Evolutionary conservation across 2,113 vertebrate genomes (phyloP).

Genomic region (Rostratula benghalensis): DNA sequence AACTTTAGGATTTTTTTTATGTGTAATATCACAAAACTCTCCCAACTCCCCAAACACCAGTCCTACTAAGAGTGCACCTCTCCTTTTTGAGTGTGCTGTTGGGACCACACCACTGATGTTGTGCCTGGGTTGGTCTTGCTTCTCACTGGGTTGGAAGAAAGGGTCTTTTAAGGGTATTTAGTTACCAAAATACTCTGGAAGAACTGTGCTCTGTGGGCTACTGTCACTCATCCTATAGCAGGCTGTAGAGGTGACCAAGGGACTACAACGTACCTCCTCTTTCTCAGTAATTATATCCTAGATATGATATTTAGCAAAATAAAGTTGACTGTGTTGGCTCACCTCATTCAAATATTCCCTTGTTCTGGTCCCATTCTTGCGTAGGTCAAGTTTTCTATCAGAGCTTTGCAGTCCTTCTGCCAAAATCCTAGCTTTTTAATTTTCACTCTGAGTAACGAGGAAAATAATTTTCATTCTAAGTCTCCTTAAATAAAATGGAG

Average conservation of each 20-base stretch:
- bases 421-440: background rate
- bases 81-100: background rate
- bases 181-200: background rate
- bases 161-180: background rate
- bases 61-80: fast-evolving
- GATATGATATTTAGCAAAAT: background rate
- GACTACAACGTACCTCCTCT: background rate
- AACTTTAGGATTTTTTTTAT: background rate
- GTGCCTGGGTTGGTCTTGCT: background rate
- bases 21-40: background rate
- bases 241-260: background rate
- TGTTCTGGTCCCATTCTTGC: background rate
- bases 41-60: background rate
- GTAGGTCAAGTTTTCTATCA: background rate
- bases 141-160: background rate
- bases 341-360: background rate
- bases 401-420: background rate
- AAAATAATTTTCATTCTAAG: background rate
- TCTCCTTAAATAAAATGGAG: background rate
- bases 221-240: background rate
- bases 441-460: background rate
- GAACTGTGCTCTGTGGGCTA: background rate
- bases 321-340: background rate
- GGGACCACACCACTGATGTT: background rate
- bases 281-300: background rate